Evolutionary conservation across 1,140 invertebrate species (phyloP), one percentile per base, ranked within the genome.

Genomic region (Acromyrmex charruanus): DNA sequence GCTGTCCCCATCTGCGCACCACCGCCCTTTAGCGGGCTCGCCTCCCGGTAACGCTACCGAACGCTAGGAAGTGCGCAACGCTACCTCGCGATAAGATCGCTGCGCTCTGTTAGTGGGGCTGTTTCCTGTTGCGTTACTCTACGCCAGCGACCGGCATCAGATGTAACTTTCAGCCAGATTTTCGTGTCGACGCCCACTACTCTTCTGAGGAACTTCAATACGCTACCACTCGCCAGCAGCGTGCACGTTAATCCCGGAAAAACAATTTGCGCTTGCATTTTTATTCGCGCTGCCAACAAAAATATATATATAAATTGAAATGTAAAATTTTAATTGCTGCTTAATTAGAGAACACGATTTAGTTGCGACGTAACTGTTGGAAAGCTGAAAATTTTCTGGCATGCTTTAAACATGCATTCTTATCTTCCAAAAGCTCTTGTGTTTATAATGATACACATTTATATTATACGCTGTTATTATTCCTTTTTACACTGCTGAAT

Each of bases 1-100:
- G 94, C 92, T 95, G 94, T 94, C 94, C 94, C 93, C 92, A 94
- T 86, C 91, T 95, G 90, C 94, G 95, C 93, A 95, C 94, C 90
- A 95, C 94, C 89, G 94, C 94, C 92, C 94, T 95, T 72, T 95
- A 94, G 91, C 82, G 89, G 86, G 87, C 86, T 84, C 63, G 87
- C 82, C 90, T 85, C 71, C 79, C 75, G 89, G 89, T 90, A 90
- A 89, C 74, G 85, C 49, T 90, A 85, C 85, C 80, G 88, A 90
- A 88, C 80, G 89, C 58, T 90, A 86, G 89, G 86, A 90, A 87
- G 66, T 88, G 89, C 88, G 86, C 86, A 88, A 72, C 68, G 88
- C 89, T 87, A 90, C 88, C 89, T 77, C 87, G 88, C 88, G 89
- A 90, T 80, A 80, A 79, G 61, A 85, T 85, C 89, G 89, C 86